Percentiles rank a stretch among this genome's conserved stretches.
phyloP scores from a whole-genome alignment of 1,140 invertebrate genomes.

The Vollenhovia emeryi region DNA sequence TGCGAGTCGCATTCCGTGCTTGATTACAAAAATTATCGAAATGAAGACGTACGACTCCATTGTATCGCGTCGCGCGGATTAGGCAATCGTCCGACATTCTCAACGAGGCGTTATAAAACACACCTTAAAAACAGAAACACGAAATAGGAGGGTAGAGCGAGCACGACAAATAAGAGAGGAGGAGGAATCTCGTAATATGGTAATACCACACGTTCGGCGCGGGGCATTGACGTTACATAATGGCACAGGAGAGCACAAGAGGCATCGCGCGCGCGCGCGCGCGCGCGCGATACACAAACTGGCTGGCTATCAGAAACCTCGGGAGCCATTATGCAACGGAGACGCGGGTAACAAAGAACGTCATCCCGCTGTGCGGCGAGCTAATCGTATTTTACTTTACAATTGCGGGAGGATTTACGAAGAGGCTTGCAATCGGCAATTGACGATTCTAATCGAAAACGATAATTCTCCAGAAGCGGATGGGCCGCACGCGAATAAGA shows the following conservation, averaged over 20 bases:
- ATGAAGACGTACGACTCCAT: neutral
- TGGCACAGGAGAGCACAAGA: conserved; percentile 65
- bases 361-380: conserved; percentile 20
- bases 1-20: neutral
- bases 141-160: conserved; percentile 12
- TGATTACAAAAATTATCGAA: conserved; percentile 7
- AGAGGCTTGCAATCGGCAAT: neutral
- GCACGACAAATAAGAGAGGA: neutral
- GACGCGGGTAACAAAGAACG: conserved; percentile 65
- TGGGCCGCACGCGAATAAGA: conserved; percentile 41
- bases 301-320: conserved; percentile 70
- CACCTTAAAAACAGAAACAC: conserved; percentile 43
- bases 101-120: conserved; percentile 57
- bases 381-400: conserved; percentile 35
- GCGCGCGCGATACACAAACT: conserved; percentile 71
- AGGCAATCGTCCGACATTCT: conserved; percentile 50
- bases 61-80: conserved; percentile 22
- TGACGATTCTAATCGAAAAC: neutral
- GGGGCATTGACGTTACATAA: conserved; percentile 68
- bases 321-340: conserved; percentile 69
- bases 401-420: neutral
- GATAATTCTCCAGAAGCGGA: neutral
- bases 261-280: conserved; percentile 66
- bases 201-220: conserved; percentile 65
- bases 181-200: conserved; percentile 67